Conservation (phyloP, 2,888 invertebrate species). For the Rotaria socialis region DNA sequence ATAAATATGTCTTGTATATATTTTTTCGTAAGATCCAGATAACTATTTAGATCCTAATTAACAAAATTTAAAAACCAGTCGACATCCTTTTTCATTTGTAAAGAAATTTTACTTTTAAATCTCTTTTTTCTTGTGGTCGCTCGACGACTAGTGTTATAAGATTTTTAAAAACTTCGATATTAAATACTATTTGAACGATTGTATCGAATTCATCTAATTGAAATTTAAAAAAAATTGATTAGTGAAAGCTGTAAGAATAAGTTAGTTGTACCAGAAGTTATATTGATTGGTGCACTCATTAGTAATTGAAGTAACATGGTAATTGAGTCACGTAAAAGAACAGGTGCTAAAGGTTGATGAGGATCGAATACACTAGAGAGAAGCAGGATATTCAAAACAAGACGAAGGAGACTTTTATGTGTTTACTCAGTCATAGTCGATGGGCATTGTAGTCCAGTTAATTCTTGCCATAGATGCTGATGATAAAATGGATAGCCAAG, state of each 20-base stretch:
- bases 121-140: neutral
- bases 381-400: neutral
- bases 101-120: neutral
- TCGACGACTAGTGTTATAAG: neutral
- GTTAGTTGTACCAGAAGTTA: neutral
- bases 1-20: neutral
- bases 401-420: neutral
- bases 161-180: slow-evolving; percentile 15
- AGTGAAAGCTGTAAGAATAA: neutral
- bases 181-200: slow-evolving; percentile 11
- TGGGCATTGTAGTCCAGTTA: neutral
- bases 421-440: neutral
- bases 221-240: neutral
- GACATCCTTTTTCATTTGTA: too few relatives aligned
- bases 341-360: neutral
- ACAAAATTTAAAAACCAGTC: neutral
- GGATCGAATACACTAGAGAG: neutral
- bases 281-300: neutral
- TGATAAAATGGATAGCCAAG: slow-evolving; percentile 5
- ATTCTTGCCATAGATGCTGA: slow-evolving; percentile 21
- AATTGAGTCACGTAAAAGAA: neutral
- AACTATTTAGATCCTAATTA: neutral
- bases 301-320: slow-evolving; percentile 19
- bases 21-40: neutral
- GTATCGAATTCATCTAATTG: neutral